Evolutionary conservation across 2,888 invertebrate genomes (phyloP).

Genomic region (Himalopsyche tibetana): DNA sequence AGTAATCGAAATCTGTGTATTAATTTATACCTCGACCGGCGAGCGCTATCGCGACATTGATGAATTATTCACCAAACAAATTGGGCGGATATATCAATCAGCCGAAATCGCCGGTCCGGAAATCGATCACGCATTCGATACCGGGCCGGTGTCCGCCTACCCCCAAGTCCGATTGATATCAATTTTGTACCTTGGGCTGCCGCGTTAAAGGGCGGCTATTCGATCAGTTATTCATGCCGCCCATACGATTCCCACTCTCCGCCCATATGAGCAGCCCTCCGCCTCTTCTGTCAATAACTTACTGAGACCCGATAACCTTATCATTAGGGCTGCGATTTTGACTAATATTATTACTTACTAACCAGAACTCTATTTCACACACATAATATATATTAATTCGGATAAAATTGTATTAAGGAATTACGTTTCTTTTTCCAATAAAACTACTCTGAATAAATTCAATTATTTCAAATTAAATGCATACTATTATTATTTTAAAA

Average conservation of each 20-base stretch:
- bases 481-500: no score
- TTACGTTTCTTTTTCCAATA: no score
- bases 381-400: no score
- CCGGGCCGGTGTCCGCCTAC: not conserved
- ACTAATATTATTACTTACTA: no score
- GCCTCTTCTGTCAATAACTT: slow-evolving; percentile 19
- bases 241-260: slow-evolving; percentile 39
- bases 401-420: no score
- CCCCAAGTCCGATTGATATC: not conserved
- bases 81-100: slow-evolving; percentile 31
- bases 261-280: slow-evolving; percentile 19
- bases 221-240: slow-evolving; percentile 27
- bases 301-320: not conserved
- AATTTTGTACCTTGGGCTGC: not conserved
- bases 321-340: slow-evolving; percentile 2
- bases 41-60: not conserved
- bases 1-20: not conserved
- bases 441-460: no score
- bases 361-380: no score
- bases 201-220: not conserved
- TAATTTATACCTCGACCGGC: not conserved
- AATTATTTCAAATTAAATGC: no score
- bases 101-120: slow-evolving; percentile 8
- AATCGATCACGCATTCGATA: slow-evolving; percentile 35
- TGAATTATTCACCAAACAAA: slow-evolving; percentile 14